Conservation (phyloP, 2,888 invertebrate genomes). For the Liposcelis brunnea region DNA sequence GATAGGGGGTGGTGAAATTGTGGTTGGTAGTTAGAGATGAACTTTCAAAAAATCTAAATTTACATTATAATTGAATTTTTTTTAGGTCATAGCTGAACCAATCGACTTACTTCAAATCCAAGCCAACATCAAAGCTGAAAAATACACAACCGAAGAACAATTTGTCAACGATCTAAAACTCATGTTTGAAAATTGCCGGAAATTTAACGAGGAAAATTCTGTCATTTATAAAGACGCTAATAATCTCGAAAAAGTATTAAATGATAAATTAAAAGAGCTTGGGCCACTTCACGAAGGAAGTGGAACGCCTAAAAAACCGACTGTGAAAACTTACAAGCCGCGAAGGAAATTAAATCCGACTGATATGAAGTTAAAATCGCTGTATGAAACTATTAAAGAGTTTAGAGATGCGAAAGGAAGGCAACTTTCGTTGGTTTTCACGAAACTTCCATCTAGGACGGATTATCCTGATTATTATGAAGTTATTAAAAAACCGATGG, state of each 20-base stretch:
- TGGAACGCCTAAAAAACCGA: background rate
- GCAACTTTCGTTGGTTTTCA: constrained; percentile 86
- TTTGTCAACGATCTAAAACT: constrained; percentile 46
- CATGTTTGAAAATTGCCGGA: constrained; percentile 96
- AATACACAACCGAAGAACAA: constrained; percentile 40
- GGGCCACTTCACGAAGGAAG: background rate
- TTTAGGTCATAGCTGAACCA: constrained; percentile 74
- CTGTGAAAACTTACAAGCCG: background rate
- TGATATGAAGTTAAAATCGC: constrained; percentile 48
- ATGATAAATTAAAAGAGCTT: constrained; percentile 7
- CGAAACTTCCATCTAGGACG: constrained; percentile 81
- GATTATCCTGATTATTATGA: constrained; percentile 97
- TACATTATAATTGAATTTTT: background rate
- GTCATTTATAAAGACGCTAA: constrained; percentile 90
- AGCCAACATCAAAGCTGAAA: constrained; percentile 62
- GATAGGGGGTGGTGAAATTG: too few species aligned
- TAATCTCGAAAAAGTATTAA: constrained; percentile 54
- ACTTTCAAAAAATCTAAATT: background rate
- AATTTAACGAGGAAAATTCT: constrained; percentile 92
- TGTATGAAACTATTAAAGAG: constrained; percentile 81
- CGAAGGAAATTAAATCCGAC: background rate
- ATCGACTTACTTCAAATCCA: constrained; percentile 93
- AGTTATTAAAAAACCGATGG: constrained; percentile 89
- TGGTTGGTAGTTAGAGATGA: too few species aligned
- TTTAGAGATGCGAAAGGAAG: constrained; percentile 71